Base-by-base conservation (phyloP, 2,888 invertebrate genomes). In the Brachyopa scutellaris region DNA sequence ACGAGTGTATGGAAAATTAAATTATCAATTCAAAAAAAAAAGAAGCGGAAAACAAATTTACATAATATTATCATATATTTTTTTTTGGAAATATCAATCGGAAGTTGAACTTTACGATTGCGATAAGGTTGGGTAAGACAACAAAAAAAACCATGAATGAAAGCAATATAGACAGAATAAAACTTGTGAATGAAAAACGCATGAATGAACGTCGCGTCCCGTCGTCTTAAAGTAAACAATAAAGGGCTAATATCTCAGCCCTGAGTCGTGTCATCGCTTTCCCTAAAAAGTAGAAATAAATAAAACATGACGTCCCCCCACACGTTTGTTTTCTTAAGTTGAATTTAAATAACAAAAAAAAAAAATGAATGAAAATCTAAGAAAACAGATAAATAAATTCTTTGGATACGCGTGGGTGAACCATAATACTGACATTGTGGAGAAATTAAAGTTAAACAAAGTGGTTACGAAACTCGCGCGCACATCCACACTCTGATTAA, bases 401-500 rank as follows among this genome's bases (percentile, higher is more conserved):
- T 47, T 51, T 9, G 1, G 76, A 77, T 40, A 40, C 76, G 64
- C 70, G 82, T 76, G 70, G 82, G 76, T 82, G 77, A 64, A 38
- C 57, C 36, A 1, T n/a, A 21, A 55, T 59, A 19, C 26, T 26
- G n/a, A 31, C 31, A 17, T 8, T 9, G 47, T 13, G n/a, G 66
- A 31, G 66, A 51, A 66, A 66, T 53, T 70, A 57, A 64, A 47
- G 4, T 53, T 67, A 45, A n/a, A 66, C 66, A 64, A 64, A 57
- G 13, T n/a, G 38, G 51, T 77, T 82, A 70, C 61, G 77, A 82
- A 82, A 77, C 33, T 42, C 53, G 49, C 23, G 53, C 51, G 55
- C 33, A 33, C 61, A 66, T 49, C 64, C 59, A 70, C 82, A 82
- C 62, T 82, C 82, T 82, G 77, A 77, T 82, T 82, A 77, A 38